Conservation (phyloP, 2,888 invertebrate genomes). For the Ryuthela nishihirai region DNA sequence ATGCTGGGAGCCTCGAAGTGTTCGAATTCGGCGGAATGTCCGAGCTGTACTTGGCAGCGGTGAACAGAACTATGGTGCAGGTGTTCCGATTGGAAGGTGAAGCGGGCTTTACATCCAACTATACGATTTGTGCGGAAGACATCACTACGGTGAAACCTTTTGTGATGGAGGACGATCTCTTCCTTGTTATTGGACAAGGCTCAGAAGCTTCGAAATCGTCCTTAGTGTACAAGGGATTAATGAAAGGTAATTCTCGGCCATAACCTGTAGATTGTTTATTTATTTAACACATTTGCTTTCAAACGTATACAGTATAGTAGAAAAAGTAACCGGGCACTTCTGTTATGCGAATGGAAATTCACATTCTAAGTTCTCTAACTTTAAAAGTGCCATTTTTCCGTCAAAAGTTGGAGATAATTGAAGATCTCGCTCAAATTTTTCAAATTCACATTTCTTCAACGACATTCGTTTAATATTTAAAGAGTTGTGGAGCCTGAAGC, state of each 20-base stretch:
- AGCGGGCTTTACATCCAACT: constrained; percentile 5
- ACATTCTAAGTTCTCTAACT: no score
- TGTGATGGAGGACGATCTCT: constrained; percentile 1
- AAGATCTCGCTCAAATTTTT: no score
- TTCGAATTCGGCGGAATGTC: constrained; percentile 18
- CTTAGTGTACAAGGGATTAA: constrained; percentile 22
- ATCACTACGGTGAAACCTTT: constrained; percentile 14
- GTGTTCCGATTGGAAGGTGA: constrained; percentile 23
- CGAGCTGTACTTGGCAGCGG: constrained; percentile 6
- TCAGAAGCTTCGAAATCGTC: not conserved
- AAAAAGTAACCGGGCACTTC: no score
- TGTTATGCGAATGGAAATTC: no score
- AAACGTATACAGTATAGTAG: no score
- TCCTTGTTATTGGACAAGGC: constrained; percentile 13
- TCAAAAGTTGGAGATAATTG: no score
- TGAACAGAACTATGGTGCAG: constrained; percentile 13
- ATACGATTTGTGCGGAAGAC: constrained; percentile 8
- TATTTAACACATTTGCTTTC: no score
- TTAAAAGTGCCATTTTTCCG: no score
- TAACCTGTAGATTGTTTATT: no score
- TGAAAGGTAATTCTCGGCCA: constrained; percentile 26
- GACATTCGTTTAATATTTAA: no score
- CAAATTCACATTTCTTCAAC: no score
- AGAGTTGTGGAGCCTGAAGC: no score
- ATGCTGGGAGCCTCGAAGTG: constrained; percentile 9